A percentile compares a stretch with the other conserved stretches of the same genome.
Conservation (phyloP, 2,113 vertebrate species). For the Drymodes brunneopygia region DNA sequence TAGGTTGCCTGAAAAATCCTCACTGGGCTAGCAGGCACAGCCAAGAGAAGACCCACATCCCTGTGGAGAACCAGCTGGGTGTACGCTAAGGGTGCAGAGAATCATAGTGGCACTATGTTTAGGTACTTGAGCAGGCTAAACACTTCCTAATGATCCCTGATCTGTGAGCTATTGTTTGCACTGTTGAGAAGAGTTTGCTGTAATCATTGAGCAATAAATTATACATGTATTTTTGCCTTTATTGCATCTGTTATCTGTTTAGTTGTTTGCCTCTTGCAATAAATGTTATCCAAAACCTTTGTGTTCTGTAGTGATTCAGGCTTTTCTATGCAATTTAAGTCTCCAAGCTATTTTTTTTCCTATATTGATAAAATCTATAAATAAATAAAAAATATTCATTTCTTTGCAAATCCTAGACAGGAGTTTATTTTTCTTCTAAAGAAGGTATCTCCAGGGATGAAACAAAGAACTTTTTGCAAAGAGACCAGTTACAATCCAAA, state of each 20-base stretch:
- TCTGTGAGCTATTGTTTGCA: neutral
- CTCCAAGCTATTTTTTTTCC: neutral
- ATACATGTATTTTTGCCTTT: neutral
- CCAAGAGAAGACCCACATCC: neutral
- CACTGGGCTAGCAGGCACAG: neutral
- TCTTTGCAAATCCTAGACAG: neutral
- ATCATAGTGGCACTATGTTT: neutral
- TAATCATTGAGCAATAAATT: neutral
- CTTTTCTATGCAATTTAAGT: neutral
- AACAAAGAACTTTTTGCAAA: neutral
- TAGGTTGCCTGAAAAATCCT: neutral
- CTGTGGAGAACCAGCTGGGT: neutral
- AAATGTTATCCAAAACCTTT: neutral
- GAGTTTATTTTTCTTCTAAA: neutral
- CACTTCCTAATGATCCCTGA: neutral
- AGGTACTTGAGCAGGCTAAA: neutral
- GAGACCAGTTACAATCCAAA: neutral
- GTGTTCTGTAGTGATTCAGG: neutral
- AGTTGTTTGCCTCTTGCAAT: neutral
- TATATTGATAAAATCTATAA: neutral
- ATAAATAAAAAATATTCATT: neutral
- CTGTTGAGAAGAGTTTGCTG: neutral
- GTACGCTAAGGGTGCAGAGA: accelerated
- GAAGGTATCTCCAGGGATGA: neutral
- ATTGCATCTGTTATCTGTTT: neutral